Base-by-base conservation (phyloP, 2,113 vertebrate genomes). In the Fulmarus glacialis region DNA sequence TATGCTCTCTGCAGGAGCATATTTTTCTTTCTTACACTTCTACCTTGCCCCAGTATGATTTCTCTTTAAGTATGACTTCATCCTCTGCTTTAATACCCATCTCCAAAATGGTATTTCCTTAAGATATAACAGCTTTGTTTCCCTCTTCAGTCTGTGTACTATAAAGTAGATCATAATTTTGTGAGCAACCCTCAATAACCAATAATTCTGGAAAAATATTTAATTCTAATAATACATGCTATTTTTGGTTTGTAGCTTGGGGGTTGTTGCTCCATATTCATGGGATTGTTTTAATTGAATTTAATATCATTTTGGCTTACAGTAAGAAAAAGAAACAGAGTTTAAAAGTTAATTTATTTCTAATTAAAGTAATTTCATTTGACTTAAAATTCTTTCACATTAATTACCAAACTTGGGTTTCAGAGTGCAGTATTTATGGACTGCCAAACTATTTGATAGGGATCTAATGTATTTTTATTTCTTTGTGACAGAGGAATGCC, bases 401-500 rank as follows among this genome's bases (percentile, higher is more conserved):
- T 91, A 91, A 89, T 95, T 94, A 64, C 67, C 40, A 91, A 68
- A 70, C 74, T 87, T 96, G 70, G 40, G 93, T 95, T 96, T 95
- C 75, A 85, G 40, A 92, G 70, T 66, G 71, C 40, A 38, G 38
- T 64, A 52, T 94, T 93, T 95, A 64, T 75, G 45, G 55, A 19
- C 78, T 97, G 78, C 48, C 72, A 83, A 85, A 88, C 48, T 80
- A 62, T 64, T 91, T 96, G 78, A 95, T 56, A 87, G 45, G 24
- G n/a, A 87, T 90, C 82, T 45, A 77, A 10, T 56, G n/a, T 67
- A 77, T 94, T 93, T 87, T 92, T 26, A 60, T 94, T 90, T 86
- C 34, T 87, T 91, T 95, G 59, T 90, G 87, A 78, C 72, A 95
- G 59, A 89, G 2, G 11, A 90, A 71, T 85, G 74, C 90, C 80